Percentiles rank a stretch among this genome's conserved stretches.
Conservation (phyloP, 2,888 invertebrate species). For the Graphium colonna region DNA sequence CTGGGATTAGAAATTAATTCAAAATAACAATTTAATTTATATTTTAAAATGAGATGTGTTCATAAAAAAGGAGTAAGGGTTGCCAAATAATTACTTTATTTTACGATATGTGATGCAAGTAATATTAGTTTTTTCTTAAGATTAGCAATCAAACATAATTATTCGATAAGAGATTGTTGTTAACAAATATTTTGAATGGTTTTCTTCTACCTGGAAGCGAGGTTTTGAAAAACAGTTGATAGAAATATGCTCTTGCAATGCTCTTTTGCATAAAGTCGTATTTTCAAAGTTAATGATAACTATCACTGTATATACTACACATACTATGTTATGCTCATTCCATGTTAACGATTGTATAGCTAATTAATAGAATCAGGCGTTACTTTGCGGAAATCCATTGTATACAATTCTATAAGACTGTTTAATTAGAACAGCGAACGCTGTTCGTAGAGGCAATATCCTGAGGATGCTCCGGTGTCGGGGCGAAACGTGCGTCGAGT, state of each 20-base stretch:
- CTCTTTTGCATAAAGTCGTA: too few species aligned
- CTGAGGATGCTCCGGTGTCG: too few species aligned
- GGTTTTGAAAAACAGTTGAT: constrained; percentile 1
- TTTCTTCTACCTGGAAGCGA: neutral
- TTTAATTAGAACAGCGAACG: too few species aligned
- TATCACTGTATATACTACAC: neutral
- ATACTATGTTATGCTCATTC: too few species aligned
- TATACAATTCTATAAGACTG: too few species aligned
- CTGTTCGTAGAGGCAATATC: too few species aligned
- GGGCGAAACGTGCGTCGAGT: too few species aligned
- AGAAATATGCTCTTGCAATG: neutral
- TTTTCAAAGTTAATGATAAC: neutral
- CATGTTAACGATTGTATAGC: too few species aligned
- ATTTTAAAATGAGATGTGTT: neutral
- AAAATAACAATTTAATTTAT: neutral
- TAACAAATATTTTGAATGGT: neutral
- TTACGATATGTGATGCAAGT: too few species aligned
- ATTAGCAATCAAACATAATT: neutral
- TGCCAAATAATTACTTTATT: neutral
- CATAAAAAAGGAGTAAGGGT: neutral
- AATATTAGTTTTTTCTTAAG: too few species aligned
- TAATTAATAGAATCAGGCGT: too few species aligned
- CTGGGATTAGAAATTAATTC: neutral
- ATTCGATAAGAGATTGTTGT: neutral
- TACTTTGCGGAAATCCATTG: too few species aligned